A percentile compares a stretch with the other conserved stretches of the same genome.
Conservation (phyloP, 1,140 invertebrate genomes). For the Ylistrum balloti region DNA sequence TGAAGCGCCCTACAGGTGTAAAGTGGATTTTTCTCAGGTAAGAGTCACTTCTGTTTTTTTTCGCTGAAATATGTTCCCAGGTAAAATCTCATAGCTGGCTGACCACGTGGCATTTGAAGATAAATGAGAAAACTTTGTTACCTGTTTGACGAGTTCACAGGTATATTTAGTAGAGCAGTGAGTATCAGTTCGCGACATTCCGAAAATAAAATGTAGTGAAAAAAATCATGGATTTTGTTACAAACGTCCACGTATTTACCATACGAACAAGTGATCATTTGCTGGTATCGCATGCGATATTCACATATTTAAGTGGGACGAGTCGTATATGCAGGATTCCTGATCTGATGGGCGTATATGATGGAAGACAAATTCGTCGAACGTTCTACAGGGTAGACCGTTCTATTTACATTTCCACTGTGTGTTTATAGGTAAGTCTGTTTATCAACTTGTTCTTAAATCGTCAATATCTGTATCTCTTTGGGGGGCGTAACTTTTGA, state of each 20-base stretch:
- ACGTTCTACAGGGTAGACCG: not conserved
- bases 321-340: not conserved
- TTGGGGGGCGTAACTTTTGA: not conserved
- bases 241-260: not conserved
- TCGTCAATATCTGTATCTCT: not conserved
- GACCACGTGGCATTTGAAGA: slow-evolving; percentile 9
- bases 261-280: not conserved
- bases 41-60: not conserved
- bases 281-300: not conserved
- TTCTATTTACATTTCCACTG: not conserved
- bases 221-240: not conserved
- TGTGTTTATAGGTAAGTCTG: not conserved
- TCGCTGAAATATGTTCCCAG: not conserved
- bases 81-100: slow-evolving; percentile 15
- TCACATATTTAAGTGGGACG: not conserved
- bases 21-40: slow-evolving; percentile 15
- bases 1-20: not conserved
- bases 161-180: not conserved
- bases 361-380: not conserved
- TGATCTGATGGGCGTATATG: not conserved
- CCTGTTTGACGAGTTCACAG: not conserved
- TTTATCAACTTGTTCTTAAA: not conserved
- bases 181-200: not conserved
- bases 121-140: not conserved
- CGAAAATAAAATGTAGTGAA: not conserved